Conservation (phyloP, 37 sponge, comb jelly and placozoan genomes). For the Mnemiopsis leidyi region DNA sequence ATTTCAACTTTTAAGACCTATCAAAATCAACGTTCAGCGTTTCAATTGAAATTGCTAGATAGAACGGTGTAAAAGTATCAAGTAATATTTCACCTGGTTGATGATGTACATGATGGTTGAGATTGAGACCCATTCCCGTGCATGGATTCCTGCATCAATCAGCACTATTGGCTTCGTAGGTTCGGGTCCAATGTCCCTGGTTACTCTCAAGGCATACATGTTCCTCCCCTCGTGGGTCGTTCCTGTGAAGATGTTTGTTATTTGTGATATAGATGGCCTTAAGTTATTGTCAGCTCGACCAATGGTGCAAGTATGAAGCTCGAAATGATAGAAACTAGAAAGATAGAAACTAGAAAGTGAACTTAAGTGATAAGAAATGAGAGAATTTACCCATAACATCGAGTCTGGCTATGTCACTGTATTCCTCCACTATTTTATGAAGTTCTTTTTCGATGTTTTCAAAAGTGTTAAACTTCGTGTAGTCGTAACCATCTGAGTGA, state of each 20-base stretch:
- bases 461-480: background rate
- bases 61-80: background rate
- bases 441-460: conserved; percentile 31
- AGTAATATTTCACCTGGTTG: conserved; percentile 7
- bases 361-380: background rate
- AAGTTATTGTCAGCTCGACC: no score
- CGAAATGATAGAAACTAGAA: no score
- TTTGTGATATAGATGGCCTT: background rate
- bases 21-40: no score
- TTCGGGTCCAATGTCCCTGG: background rate
- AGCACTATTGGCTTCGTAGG: conserved; percentile 19
- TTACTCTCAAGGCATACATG: conserved; percentile 12
- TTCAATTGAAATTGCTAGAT: background rate
- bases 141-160: conserved; percentile 33
- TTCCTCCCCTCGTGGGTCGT: background rate
- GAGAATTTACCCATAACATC: background rate
- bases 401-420: conserved; percentile 14
- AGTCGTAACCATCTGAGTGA: background rate
- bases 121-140: conserved; percentile 48
- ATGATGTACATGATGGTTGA: conserved; percentile 55
- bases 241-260: no score
- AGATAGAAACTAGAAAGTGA: no score
- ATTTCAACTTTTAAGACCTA: background rate
- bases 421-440: background rate
- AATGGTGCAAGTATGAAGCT: no score